These are phyloP conservation scores for Ardeotis arabs DNA, from an alignment of 2,113 vertebrate genomes.

Conservation along the genomic window DNA sequence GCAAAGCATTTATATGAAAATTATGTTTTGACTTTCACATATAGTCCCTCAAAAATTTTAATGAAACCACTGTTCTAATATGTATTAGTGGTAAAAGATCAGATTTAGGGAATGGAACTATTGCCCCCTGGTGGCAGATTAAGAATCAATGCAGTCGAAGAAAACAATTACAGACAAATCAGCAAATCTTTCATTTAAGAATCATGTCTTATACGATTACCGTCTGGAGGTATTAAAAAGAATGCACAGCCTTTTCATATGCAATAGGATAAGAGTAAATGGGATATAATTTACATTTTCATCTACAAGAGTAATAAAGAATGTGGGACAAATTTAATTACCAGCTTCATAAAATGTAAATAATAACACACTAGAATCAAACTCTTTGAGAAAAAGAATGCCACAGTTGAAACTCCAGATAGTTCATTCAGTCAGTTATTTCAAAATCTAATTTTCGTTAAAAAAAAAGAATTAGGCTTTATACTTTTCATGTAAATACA, in stretches of 20 bases:
- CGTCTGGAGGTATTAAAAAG: not conserved
- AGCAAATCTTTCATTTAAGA: not conserved
- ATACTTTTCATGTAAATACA: not conserved
- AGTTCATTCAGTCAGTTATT: not conserved
- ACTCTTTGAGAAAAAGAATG: not conserved
- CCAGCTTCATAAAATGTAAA: not conserved
- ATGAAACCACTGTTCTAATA: not conserved
- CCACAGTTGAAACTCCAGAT: not conserved
- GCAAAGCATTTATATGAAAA: not conserved
- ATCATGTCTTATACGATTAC: not conserved
- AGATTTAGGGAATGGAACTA: not conserved
- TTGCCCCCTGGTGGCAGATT: slow-evolving; percentile 53
- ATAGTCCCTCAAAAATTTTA: not conserved
- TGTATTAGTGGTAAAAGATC: not conserved
- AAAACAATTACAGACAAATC: not conserved
- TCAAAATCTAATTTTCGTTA: not conserved
- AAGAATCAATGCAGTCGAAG: not conserved
- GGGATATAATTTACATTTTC: not conserved
- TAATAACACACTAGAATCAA: not conserved
- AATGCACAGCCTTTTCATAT: not conserved
- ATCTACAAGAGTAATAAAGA: not conserved
- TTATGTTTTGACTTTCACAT: not conserved
- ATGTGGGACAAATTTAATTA: not conserved
- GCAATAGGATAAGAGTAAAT: not conserved
- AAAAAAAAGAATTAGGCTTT: not conserved